Evolutionary conservation across 2,797 vertebrate genomes (phyloP), one percentile per base, ranked within the genome.

Genomic region (Chelidonichthys spinosus): DNA sequence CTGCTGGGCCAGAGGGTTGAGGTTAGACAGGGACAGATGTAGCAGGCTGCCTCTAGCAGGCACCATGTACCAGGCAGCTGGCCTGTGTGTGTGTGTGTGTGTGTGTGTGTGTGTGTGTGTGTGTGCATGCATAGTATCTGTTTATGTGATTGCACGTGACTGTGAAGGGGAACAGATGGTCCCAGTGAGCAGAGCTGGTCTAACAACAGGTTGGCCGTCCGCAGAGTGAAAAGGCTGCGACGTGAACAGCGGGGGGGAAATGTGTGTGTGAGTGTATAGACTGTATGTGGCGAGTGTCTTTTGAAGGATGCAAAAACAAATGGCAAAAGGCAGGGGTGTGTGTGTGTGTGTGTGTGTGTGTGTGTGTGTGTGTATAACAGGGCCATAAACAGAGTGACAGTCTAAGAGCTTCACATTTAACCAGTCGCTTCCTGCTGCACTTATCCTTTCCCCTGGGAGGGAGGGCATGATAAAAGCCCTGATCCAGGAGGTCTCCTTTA

Each of bases 111-210:
- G 52, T 43, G 11, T 52, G 54, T 72, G 61, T 69, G 54, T 62
- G 25, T 69, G 67, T 44, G 69, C 18, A 17, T 35, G 64, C 25
- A 25, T 25, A 25, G 25, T 46, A 59, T 33, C 11, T 76, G 46
- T 69, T 15, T 11, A 61, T 68, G 69, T 63, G 64, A 70, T 71
- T 64, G 75, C 72, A 63, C 56, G 71, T 8, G 87, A 68, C 52
- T 74, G 84, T 90, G 87, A 92, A 89, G 82, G 76, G 82, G 88
- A 94, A 91, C 95, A 95, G 94, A 95, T 95, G 94, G 93, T 87
- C 82, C 82, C 74, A 88, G 81, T 83, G 84, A 89, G 84, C 78
- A 76, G 46, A 81, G 85, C 74, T 75, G 86, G 87, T 71, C 71
- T 74, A 78, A 91, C 90, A 94, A 94, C 93, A 95, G 93, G 93